These are phyloP conservation scores for Scaptomyza polygonia DNA, from an alignment of 2,888 invertebrate genomes.

Conservation along the genomic window DNA sequence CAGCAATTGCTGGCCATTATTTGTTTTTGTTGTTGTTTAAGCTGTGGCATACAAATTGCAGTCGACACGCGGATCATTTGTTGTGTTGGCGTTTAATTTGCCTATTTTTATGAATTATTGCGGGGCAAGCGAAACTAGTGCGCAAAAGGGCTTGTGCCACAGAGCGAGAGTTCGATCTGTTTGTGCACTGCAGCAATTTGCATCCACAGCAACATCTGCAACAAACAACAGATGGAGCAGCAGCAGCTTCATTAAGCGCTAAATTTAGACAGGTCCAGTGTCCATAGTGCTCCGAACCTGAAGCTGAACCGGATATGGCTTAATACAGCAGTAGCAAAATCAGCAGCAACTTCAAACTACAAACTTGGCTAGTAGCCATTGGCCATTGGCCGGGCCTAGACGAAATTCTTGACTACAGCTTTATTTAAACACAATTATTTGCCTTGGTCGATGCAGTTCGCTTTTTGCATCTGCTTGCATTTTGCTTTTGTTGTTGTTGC, in stretches of 20 bases:
- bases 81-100: constrained; percentile 80
- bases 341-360: constrained; percentile 32
- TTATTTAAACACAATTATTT: constrained; percentile 81
- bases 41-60: constrained; percentile 66
- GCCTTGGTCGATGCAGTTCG: constrained; percentile 30
- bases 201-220: constrained; percentile 43
- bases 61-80: constrained; percentile 68
- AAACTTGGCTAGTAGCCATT: constrained; percentile 38
- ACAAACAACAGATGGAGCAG: constrained; percentile 9
- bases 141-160: constrained; percentile 27
- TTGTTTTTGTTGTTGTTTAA: constrained; percentile 32
- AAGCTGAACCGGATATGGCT: constrained; percentile 82
- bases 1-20: constrained; percentile 62
- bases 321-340: constrained; percentile 62
- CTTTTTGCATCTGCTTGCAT: constrained; percentile 35
- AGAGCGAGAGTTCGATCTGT: constrained; percentile 48
- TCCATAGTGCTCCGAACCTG: constrained; percentile 66
- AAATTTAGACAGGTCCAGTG: constrained; percentile 72
- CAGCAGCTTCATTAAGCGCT: constrained; percentile 74
- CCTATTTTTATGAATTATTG: constrained; percentile 78
- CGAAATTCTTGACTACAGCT: constrained; percentile 65
- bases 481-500: constrained; percentile 27
- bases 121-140: constrained; percentile 28
- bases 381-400: constrained; percentile 39
- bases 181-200: constrained; percentile 65